Conservation (phyloP, 2,888 invertebrate genomes). For the Sinhomidia bicolor region DNA sequence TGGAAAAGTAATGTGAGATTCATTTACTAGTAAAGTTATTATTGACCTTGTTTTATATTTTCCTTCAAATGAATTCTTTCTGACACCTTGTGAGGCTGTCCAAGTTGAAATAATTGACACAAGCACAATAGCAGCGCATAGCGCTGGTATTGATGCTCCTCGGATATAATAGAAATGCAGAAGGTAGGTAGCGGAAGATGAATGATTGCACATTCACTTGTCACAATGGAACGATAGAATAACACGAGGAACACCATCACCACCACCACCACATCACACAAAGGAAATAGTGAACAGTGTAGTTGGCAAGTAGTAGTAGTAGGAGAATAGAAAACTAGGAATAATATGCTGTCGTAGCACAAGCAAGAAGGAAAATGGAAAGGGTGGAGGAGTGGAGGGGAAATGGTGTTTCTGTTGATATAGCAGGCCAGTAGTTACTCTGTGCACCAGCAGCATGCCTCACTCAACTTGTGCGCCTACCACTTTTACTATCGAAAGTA, state of each 20-base stretch:
- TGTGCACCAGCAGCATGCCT: not conserved
- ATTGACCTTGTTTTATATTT: no score
- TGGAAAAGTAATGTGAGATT: no score
- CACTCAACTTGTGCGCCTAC: not conserved
- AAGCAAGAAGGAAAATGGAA: slow-evolving; percentile 8
- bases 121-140: no score
- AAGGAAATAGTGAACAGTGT: not conserved
- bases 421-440: not conserved
- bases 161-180: not conserved
- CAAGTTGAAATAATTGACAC: no score
- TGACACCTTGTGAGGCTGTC: no score
- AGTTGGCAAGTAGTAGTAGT: not conserved
- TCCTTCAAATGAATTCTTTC: no score
- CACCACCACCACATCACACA: no score
- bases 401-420: not conserved
- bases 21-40: no score
- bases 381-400: not conserved
- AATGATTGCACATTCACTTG: not conserved
- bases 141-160: no score
- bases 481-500: not conserved
- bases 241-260: not conserved
- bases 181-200: not conserved
- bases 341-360: not conserved
- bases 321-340: not conserved
- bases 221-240: not conserved